Evolutionary conservation across 2,113 vertebrate species (phyloP), one percentile per base, ranked within the genome.

Genomic region (Ranitomeya variabilis): DNA sequence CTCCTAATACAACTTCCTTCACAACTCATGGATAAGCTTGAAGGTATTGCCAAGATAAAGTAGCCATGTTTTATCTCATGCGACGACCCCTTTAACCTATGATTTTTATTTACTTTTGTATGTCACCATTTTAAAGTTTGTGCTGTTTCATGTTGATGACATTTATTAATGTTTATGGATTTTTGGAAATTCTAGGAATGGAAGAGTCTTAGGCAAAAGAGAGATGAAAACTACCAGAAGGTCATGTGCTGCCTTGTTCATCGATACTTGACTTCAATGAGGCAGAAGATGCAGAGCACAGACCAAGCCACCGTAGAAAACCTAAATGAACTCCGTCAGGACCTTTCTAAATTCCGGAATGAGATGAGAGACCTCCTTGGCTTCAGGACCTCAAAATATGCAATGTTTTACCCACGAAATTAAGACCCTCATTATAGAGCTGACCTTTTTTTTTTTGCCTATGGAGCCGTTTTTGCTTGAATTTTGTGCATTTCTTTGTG

Each of bases 241-340:
- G 99, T 99, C 90, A 99, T 99, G 97, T 99, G 98, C 81, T 99
- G 98, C 88, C 95, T 99, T 87, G 98, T 99, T 54, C 98, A 99
- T 91, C 98, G 98, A 79, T 99, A 99, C 91, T 86, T 99, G 95
- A 99, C 98, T 6, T 98, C 98, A 89, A 98, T 97, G 78, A 95
- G 98, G 3, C 98, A 99, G 93, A 99, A 97, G 95, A 97, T 99
- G 97, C 98, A 99, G 89, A 99, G 98, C 90, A 98, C 95, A 0
- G 98, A 99, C 90, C 98, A 99, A 91, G 98, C 98, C 77, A 99
- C 98, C 0, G 96, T 99, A 94, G 98, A 99, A 90, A 99, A 98
- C 91, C 96, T 99, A 45, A 98, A 97, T 13, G 98, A 99, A 80
- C 95, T 99, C 78, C 95, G 97, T n/a, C 98, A 99, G 90, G 98